Base-by-base conservation (phyloP, 1,140 invertebrate species). In the Hormaphis cornu region DNA sequence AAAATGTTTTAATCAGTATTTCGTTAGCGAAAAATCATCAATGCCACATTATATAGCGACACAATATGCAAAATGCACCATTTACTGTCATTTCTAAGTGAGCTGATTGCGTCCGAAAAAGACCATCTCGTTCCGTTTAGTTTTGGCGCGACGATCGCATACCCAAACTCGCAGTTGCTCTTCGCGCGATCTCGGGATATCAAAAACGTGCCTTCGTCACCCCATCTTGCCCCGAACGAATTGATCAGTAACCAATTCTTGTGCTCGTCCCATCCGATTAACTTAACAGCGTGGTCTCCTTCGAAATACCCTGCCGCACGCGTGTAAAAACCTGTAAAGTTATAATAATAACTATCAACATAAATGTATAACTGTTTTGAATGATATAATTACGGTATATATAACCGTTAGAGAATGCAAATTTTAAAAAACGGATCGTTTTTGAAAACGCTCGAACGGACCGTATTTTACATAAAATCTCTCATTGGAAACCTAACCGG, bases 281-380 rank as follows among this genome's bases (percentile, higher is more conserved):
- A 87, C 75, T 88, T 89, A 33, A 96, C 86, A 33, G 93, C 93
- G 79, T 96, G 93, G 9, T 91, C 91, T 30, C 92, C 92, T 20
- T 91, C 80, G 16, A 80, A 81, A 16, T 81, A 76, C 42, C 91
- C 91, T 48, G 81, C 78, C 2, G 83, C 83, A 76, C 94, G 89
- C 76, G 89, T 82, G 77, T 95, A 95, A 7, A 95, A 89, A 74
- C 90, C 89, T 71, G n/a, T n/a, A n/a, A n/a, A n/a, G n/a, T n/a
- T n/a, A n/a, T n/a, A n/a, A n/a, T n/a, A n/a, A n/a, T n/a, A n/a
- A n/a, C n/a, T n/a, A n/a, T n/a, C n/a, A n/a, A n/a, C n/a, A n/a
- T n/a, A n/a, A n/a, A n/a, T n/a, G n/a, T n/a, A n/a, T n/a, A n/a
- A n/a, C n/a, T n/a, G n/a, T n/a, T n/a, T n/a, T n/a, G n/a, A n/a